These are phyloP conservation scores for Cariama cristata DNA, from an alignment of 2,113 vertebrate genomes.

Conservation along the genomic window DNA sequence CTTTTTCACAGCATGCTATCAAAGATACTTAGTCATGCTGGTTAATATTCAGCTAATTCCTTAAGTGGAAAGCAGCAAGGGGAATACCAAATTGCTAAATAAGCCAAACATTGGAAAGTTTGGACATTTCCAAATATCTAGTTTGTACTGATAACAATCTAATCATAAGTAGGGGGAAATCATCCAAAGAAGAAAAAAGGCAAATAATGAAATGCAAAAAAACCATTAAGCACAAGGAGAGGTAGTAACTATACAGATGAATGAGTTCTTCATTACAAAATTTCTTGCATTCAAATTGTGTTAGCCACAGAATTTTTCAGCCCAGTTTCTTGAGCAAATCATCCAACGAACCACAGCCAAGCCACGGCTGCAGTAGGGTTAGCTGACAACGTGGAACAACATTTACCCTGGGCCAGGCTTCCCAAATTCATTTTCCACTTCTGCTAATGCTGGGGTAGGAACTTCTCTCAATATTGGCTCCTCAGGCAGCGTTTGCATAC, in stretches of 20 bases:
- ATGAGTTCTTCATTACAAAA: neutral
- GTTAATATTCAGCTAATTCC: neutral
- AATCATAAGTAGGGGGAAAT: neutral
- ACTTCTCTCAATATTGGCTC: neutral
- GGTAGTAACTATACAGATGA: neutral
- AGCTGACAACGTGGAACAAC: neutral
- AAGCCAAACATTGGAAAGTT: neutral
- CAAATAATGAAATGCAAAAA: neutral
- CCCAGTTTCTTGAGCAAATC: neutral
- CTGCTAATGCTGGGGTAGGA: neutral
- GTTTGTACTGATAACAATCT: neutral
- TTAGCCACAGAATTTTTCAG: neutral
- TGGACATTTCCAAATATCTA: neutral
- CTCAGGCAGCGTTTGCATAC: neutral
- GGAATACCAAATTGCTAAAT: constrained; percentile 9
- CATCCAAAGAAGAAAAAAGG: neutral
- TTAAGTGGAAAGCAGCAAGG: neutral
- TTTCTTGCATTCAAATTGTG: neutral
- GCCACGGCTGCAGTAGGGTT: neutral
- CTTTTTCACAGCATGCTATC: neutral
- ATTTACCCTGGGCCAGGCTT: neutral
- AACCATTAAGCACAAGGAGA: neutral
- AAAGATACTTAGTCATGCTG: neutral
- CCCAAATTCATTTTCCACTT: neutral
- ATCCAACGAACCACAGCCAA: neutral